These are phyloP conservation scores for Oryctolagus cuniculus DNA, from an alignment of 2,113 vertebrate genomes.

Conservation along the genomic window mOryCun1.1 NC_091438.1:95198501-95199000, in stretches of 20 bases:
- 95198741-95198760: background rate
- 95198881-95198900: conserved; percentile 64
- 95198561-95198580: conserved; percentile 64
- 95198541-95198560: conserved; percentile 73
- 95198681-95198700: conserved; percentile 64
- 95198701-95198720: conserved; percentile 35
- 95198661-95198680: conserved; percentile 82
- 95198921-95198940: background rate
- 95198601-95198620: conserved; percentile 67
- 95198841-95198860: conserved; percentile 3
- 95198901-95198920: background rate
- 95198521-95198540: conserved; percentile 71
- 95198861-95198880: background rate
- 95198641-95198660: conserved; percentile 67
- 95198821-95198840: background rate
- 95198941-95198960: conserved; percentile 64
- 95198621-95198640: conserved; percentile 71
- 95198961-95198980: conserved; percentile 76
- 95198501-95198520: conserved; percentile 50
- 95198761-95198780: conserved; percentile 39
- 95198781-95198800: conserved; percentile 2
- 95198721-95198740: conserved; percentile 18
- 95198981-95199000: conserved; percentile 73
- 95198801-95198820: conserved; percentile 27
- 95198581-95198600: conserved; percentile 53